These are phyloP conservation scores for Mormyrops boulengeri DNA, from an alignment of 2,797 vertebrate species.

Conservation along the genomic window DNA sequence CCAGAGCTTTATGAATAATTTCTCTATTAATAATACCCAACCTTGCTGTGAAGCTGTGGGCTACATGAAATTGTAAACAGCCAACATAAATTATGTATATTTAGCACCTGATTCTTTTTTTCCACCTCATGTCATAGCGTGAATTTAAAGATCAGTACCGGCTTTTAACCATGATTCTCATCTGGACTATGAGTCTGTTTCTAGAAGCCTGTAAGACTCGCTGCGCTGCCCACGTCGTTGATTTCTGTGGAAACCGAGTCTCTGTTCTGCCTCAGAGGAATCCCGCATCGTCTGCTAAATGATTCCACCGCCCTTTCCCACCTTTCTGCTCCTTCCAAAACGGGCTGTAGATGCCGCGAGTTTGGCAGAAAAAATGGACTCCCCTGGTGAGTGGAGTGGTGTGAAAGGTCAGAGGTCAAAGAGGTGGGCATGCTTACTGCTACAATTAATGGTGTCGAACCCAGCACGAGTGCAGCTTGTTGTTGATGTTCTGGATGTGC, in stretches of 20 bases:
- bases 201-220: background rate
- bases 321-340: background rate
- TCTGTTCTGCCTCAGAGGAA: background rate
- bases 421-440: background rate
- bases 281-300: background rate
- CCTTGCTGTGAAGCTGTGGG: background rate
- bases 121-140: background rate
- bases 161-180: background rate
- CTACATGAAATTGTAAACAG: constrained; percentile 1
- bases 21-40: constrained; percentile 17
- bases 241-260: background rate
- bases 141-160: background rate
- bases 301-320: background rate
- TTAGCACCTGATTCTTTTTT: background rate
- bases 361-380: background rate
- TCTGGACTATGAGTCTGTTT: background rate
- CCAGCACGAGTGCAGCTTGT: background rate
- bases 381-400: background rate
- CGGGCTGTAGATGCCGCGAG: background rate
- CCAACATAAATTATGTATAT: background rate
- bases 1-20: background rate
- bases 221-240: background rate
- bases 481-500: background rate
- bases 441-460: background rate
- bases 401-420: background rate